phyloP scores from a whole-genome alignment of 2,797 vertebrate species.

The Dendrocincla tyrannina region DNA sequence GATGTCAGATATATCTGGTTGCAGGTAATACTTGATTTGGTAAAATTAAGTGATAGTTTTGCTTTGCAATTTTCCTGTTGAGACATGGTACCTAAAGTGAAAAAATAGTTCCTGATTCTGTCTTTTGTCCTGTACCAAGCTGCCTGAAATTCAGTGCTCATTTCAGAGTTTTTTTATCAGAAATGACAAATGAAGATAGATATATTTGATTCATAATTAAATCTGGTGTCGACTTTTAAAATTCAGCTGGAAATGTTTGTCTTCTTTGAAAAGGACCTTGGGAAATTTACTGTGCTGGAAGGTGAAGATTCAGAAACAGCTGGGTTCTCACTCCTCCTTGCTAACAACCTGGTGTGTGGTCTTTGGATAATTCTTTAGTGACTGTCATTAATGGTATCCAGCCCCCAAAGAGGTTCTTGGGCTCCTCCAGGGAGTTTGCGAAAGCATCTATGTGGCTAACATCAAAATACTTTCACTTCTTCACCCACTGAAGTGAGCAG shows the following conservation, averaged over 20 bases:
- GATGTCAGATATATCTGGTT: not conserved
- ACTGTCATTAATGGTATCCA: not conserved
- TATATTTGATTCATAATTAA: not conserved
- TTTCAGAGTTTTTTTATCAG: not conserved
- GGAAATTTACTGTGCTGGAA: not conserved
- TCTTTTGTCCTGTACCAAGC: not conserved
- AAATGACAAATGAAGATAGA: not conserved
- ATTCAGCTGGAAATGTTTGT: not conserved
- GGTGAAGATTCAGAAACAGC: not conserved
- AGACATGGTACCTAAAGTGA: not conserved
- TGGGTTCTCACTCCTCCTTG: not conserved
- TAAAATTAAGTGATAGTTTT: not conserved
- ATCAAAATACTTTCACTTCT: not conserved
- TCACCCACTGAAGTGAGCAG: not conserved
- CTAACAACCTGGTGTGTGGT: constrained; percentile 32
- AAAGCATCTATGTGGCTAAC: not conserved
- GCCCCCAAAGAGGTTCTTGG: not conserved
- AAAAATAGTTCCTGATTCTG: not conserved
- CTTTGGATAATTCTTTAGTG: constrained; percentile 30
- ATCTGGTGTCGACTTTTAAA: not conserved
- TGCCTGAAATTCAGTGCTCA: not conserved
- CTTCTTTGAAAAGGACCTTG: not conserved
- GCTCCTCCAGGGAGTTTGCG: not conserved
- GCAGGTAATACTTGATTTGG: not conserved
- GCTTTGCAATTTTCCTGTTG: not conserved